Percentiles rank a stretch among this genome's conserved stretches.
Conservation (phyloP, 2,888 invertebrate species). For the Drosophila testacea region DNA sequence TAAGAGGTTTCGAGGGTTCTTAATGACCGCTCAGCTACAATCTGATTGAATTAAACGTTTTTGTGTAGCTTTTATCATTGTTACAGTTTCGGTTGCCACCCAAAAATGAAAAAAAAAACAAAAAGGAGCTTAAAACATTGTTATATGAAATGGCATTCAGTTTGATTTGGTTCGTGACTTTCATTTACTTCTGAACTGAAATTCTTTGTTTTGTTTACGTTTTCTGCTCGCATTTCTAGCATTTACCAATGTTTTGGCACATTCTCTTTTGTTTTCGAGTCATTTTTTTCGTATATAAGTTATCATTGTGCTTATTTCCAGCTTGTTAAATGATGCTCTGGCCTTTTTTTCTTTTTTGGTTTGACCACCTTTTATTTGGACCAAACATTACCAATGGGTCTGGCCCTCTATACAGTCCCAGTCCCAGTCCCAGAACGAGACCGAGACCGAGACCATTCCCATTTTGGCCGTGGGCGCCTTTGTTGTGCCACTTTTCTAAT, state of each 20-base stretch:
- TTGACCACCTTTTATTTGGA: slow-evolving; percentile 14
- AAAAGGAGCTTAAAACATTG: slow-evolving; percentile 5
- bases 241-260: slow-evolving; percentile 18
- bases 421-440: neutral
- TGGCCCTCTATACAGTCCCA: no score
- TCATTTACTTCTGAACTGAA: slow-evolving; percentile 19
- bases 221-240: slow-evolving; percentile 1
- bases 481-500: slow-evolving; percentile 64
- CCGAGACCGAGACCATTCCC: neutral
- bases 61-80: neutral
- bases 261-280: slow-evolving; percentile 9
- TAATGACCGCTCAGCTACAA: slow-evolving; percentile 15
- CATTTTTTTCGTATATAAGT: slow-evolving; percentile 19
- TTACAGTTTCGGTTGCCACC: neutral
- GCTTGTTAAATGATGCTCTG: slow-evolving; percentile 32
- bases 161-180: slow-evolving; percentile 34
- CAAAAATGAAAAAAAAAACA: no score
- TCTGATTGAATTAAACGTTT: slow-evolving; percentile 32
- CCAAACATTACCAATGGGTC: slow-evolving; percentile 2
- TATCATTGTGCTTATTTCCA: slow-evolving; percentile 27
- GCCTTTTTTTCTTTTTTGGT: slow-evolving; percentile 12
- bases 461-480: slow-evolving; percentile 44
- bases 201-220: slow-evolving; percentile 24
- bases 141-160: slow-evolving; percentile 8
- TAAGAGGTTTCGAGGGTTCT: slow-evolving; percentile 9